These are phyloP conservation scores for Nymphalis c-album DNA, from an alignment of 2,888 invertebrate species.

Conservation along the genomic window DNA sequence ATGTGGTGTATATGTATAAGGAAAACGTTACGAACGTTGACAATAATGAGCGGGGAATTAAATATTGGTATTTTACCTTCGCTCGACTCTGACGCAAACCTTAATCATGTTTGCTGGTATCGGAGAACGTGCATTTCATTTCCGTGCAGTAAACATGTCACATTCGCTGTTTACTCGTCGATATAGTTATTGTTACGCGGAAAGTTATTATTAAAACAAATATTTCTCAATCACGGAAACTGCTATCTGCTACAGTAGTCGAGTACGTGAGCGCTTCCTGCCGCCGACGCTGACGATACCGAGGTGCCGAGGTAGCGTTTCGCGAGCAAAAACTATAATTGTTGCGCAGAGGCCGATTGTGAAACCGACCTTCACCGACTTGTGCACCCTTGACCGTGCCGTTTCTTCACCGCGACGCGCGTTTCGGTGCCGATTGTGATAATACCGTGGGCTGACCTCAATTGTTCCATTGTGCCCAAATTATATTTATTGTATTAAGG, in stretches of 20 bases:
- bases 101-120: no score
- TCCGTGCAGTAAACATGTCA: no score
- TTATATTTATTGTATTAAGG: conserved; percentile 4
- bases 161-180: no score
- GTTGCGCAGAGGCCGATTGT: conserved; percentile 28
- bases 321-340: conserved; percentile 15
- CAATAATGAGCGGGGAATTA: no score
- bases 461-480: conserved; percentile 16
- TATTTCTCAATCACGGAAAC: conserved; percentile 16
- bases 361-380: conserved; percentile 38
- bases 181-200: no score
- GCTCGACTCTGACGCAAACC: no score
- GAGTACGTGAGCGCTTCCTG: conserved; percentile 16
- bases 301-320: conserved; percentile 1
- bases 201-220: not conserved
- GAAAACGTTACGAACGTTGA: no score
- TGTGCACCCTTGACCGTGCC: conserved; percentile 36
- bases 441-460: not conserved
- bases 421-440: conserved; percentile 11
- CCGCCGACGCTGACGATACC: conserved; percentile 8
- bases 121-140: no score
- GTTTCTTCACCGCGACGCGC: conserved; percentile 24
- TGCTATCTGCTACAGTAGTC: not conserved
- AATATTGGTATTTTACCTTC: no score
- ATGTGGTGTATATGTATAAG: no score